Base-by-base conservation (phyloP, 1,140 invertebrate genomes). In the Tetraneura akinire region DNA sequence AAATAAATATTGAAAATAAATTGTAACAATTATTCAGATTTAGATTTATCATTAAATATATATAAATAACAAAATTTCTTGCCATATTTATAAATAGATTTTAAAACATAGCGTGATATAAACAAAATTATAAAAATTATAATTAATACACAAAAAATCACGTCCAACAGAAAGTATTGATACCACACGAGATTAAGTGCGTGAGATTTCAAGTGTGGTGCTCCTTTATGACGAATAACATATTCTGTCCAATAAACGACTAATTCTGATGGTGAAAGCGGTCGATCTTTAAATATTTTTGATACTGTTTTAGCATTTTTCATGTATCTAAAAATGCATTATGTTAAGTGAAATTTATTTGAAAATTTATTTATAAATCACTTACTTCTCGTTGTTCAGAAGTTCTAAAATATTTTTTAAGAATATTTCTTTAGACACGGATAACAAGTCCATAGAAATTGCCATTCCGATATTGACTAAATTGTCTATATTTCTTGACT, bases 401-500 rank as follows among this genome's bases (percentile, higher is more conserved):
- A 78, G 32, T 26, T 78, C 53, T 13, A 81, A 81, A 23, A 86
- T 80, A 11, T 80, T 68, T 78, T 64, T 64, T 8, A 66, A 21
- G 0, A 82, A 49, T 14, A 23, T 47, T 37, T 14, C 81, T 81
- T 84, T 82, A 16, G 84, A 85, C 0, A 88, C 81, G 10, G 83
- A 84, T 0, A 82, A 51, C 13, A 85, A 82, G 60, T 86, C 83
- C 80, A 88, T 37, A 37, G 81, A 81, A 16, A 85, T 32, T 1
- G 84, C 83, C 9, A 85, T 82, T 21, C 86, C 87, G 60, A 82
- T 84, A 14, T 82, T 85, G 37, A 81, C 86, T 60, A 85, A 86
- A 82, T 84, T 81, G 23, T 84, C 83, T 18, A 89, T 85, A 82
- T 88, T 89, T 45, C 82, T 81, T 11, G 80, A 81, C 68, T 88